Evolutionary conservation across 2,888 invertebrate species (phyloP), one percentile per base, ranked within the genome.

Genomic region (Parnassius smintheus): DNA sequence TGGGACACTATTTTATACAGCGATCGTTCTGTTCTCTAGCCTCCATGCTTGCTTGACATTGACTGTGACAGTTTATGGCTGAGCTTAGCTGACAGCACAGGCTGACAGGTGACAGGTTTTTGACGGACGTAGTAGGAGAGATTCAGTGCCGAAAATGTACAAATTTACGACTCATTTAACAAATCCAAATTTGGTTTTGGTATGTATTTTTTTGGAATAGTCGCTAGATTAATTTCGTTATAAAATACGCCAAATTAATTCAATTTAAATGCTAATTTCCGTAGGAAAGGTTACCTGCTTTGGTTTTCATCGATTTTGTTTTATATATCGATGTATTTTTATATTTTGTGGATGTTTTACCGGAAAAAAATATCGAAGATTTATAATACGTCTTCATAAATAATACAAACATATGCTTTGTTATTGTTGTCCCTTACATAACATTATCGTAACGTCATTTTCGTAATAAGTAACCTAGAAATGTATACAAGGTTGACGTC

Each of bases 111-210:
- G 58, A 58, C 58, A 58, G 45, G 1, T n/a, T 44, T 42, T 83
- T 88, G 89, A 87, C 88, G 85, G 82, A 78, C 78, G 80, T 74
- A 83, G 83, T 80, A 78, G 76, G 81, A 76, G 82, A 81, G 79
- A 77, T 83, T 83, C 78, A 70, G 80, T 84, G 82, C 83, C 85
- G 85, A 90, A 91, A 90, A 91, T 91, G 91, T 88, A 85, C 68
- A 88, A 83, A 90, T 86, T 91, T 81, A 82, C 86, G 67, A 87
- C 82, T 70, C 81, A 85, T 80, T 77, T 91, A 81, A 67, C 83
- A 70, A 88, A 85, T 81, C 68, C 83, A 73, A 85, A 82, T 77
- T 81, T 90, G 72, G 77, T 89, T 75, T 82, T 91, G 86, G 89
- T 89, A 82, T 65, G 85, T 86, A 73, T 63, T 68, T 56, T 10